These are phyloP conservation scores for Neotoma lepida DNA, from an alignment of 2,113 vertebrate species.

Conservation along the genomic window DNA sequence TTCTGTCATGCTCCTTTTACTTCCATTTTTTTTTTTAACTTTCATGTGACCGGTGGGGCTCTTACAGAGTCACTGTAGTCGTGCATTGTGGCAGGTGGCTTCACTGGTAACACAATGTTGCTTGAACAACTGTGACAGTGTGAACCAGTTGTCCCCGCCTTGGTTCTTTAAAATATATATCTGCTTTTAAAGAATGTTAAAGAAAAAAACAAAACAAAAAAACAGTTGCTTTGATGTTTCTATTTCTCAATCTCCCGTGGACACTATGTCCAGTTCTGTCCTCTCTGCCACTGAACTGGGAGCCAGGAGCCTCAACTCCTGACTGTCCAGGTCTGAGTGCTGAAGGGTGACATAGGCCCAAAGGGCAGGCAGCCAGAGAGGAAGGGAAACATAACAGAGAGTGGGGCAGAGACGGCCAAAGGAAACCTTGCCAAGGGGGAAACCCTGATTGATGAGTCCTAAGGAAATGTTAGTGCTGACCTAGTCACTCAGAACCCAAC, in stretches of 20 bases:
- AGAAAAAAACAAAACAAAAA: not conserved
- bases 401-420: not conserved
- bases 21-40: not conserved
- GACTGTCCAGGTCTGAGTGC: not conserved
- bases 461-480: not conserved
- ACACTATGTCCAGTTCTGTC: not conserved
- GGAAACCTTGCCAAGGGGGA: not conserved
- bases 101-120: not conserved
- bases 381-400: not conserved
- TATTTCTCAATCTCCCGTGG: not conserved
- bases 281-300: not conserved
- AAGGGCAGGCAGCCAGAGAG: not conserved
- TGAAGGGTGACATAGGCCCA: not conserved
- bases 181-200: not conserved
- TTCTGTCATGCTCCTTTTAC: not conserved
- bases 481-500: not conserved
- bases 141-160: no score
- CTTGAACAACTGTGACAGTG: accelerated
- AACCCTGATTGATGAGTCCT: slow-evolving; percentile 3
- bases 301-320: slow-evolving; percentile 21
- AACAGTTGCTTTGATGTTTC: not conserved
- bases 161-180: not conserved
- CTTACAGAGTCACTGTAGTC: not conserved
- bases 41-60: no score
- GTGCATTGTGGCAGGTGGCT: no score